Evolutionary conservation across 2,797 vertebrate genomes (phyloP), one percentile per base, ranked within the genome.

Genomic region (Hafferia zeledoni): DNA sequence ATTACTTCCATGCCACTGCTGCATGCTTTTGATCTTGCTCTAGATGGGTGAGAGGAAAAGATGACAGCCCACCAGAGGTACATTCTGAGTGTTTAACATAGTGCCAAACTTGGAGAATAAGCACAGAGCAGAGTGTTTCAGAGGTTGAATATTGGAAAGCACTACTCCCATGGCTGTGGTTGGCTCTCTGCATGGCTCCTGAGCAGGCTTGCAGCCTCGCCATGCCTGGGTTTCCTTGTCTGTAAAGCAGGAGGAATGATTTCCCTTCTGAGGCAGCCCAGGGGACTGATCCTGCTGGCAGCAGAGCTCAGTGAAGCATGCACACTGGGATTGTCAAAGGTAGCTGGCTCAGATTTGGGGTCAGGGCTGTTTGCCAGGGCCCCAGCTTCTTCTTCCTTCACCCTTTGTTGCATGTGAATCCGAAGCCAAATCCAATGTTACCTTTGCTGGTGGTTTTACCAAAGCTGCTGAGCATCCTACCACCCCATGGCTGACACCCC

Each of bases 1-100:
- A 94, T 94, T 78, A 46, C 68, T 93, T 94, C 87, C 74, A 46
- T 93, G 87, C 61, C 77, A 91, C 76, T 92, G 64, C 89, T 95
- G 85, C 43, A 5, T 77, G 55, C 57, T 93, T 94, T 83, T 85
- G 68, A 55, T 80, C 61, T 76, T 87, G 84, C 50, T 87, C 47
- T 47, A 44, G 92, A 67, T 81, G 79, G 59, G 50, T 61, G 79
- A 92, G 57, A 74, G 39, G 14, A 53, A 49, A 92, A 71, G 87
- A 81, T 81, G 61, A 83, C 84, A 92, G 44, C 61, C 67, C 89
- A 87, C 81, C 24, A 33, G 71, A 89, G 87, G 76, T 85, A 61
- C 39, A 37, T 68, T 44, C 6, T 50, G 74, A 86, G 60, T 10
- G 47, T 80, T 89, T 49, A 75, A 59, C 2, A 0, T 39, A 15